Evolutionary conservation across 2,113 vertebrate genomes (phyloP).

Genomic region (Neotragus pygmaeus): DNA sequence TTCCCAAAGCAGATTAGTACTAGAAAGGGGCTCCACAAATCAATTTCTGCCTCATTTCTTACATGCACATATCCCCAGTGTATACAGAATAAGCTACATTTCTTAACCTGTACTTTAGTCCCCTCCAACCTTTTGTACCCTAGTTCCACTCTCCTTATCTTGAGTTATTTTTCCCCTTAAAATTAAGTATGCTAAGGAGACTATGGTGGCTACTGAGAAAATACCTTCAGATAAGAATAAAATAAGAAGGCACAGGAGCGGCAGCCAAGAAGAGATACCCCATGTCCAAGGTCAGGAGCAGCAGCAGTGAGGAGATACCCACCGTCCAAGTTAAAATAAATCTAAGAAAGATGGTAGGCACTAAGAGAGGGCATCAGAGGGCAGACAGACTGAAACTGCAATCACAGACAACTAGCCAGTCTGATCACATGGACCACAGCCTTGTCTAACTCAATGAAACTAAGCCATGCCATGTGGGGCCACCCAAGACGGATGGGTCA

Average conservation of each 20-base stretch:
- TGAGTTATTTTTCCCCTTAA: background rate
- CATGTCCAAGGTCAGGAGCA: background rate
- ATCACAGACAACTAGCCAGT: background rate
- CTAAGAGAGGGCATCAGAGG: background rate
- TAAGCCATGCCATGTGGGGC: background rate
- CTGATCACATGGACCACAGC: background rate
- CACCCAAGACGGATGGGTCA: rapidly evolving
- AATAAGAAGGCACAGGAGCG: background rate
- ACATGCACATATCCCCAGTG: background rate
- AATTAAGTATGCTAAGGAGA: background rate
- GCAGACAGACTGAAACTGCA: background rate
- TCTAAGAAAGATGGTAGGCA: background rate
- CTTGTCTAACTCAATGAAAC: background rate
- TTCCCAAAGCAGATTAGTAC: background rate
- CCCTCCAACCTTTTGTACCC: background rate
- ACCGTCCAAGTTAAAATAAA: rapidly evolving
- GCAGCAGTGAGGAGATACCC: background rate
- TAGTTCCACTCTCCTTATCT: background rate
- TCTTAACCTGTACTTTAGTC: background rate
- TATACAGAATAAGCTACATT: background rate
- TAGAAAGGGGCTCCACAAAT: background rate
- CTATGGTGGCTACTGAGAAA: background rate
- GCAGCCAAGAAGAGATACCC: background rate
- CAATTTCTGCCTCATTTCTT: background rate
- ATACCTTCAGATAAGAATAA: background rate